Percentiles rank a stretch among this genome's conserved stretches.
Evolutionary conservation across 2,797 vertebrate genomes (phyloP).

Genomic region (Pipistrellus pygmaeus): DNA sequence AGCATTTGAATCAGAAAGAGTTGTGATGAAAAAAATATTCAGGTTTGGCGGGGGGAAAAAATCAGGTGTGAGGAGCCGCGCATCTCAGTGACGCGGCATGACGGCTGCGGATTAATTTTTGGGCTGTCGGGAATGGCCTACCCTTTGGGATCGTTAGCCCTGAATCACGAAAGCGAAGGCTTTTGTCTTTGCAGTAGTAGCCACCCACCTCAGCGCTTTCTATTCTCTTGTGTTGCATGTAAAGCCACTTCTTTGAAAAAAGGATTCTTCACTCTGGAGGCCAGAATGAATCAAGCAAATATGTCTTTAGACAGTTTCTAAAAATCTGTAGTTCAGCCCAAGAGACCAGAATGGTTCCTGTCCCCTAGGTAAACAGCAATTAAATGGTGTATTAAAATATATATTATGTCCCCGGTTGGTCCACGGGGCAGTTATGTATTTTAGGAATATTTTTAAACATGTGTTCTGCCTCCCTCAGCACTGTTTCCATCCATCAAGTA

Average conservation of each 20-base stretch:
- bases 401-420: constrained; percentile 66
- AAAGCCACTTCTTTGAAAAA: constrained; percentile 68
- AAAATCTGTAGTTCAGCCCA: constrained; percentile 72
- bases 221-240: constrained; percentile 63
- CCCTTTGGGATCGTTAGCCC: neutral
- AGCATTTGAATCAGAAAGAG: neutral
- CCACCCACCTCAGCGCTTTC: constrained; percentile 1
- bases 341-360: constrained; percentile 65
- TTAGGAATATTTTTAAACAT: constrained; percentile 78
- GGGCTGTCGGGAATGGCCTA: neutral
- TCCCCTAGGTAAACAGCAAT: constrained; percentile 70
- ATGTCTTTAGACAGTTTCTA: constrained; percentile 71
- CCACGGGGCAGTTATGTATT: constrained; percentile 69
- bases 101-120: neutral
- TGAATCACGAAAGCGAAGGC: constrained; percentile 22
- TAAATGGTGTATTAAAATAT: constrained; percentile 74
- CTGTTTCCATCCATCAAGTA: constrained; percentile 70
- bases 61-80: neutral
- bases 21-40: constrained; percentile 12
- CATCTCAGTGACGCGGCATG: neutral
- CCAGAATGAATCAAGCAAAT: constrained; percentile 70
- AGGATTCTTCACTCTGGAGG: constrained; percentile 63
- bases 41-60: neutral
- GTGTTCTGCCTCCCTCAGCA: constrained; percentile 69
- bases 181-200: constrained; percentile 50